Base-by-base conservation (phyloP, 2,113 vertebrate genomes). In the Catagonus wagneri region DNA sequence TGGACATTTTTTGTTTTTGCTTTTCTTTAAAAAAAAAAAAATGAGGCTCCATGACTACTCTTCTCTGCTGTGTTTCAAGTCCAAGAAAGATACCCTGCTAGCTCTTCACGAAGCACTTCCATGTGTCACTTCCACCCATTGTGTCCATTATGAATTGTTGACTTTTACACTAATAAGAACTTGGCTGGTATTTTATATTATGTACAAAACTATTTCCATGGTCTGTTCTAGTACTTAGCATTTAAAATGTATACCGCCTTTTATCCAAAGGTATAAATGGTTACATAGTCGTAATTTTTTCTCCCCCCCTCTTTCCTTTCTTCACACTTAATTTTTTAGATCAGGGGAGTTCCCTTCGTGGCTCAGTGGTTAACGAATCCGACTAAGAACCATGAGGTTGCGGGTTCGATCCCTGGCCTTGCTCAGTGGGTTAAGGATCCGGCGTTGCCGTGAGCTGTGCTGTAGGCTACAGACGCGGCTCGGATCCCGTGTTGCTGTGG, bases 21-120 rank as follows among this genome's bases (percentile, higher is more conserved):
- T 39, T 60, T 88, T 83, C 52, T 68, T 81, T 50, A 84, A 86
- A 75, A 44, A 44, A 86, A 81, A 39, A 81, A 75, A 80, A 75
- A 69, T 61, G 58, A 87, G 19, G 27, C 5, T 79, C 29, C 20
- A 2, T 69, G 25, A 60, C 23, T 87, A 60, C 12, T 76, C 44
- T 87, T 68, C 12, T 76, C 44, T 66, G 27, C 27, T 44, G 60
- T n/a, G 61, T 81, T 83, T 61, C 27, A 69, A 39, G 39, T 75
- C 75, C 32, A 52, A 58, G 87, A 72, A 54, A 54, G 61, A 75
- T 7, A 79, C 25, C 32, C 44, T 22, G 11, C 27, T 16, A 89
- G 44, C 12, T 15, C 52, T 61, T 58, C 20, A 23, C 60, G 39
- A 44, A 76, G 60, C 74, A 1, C 32, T 74, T 78, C 16, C 32